Evolutionary conservation across 2,113 vertebrate species (phyloP), one percentile per base, ranked within the genome.

Genomic region (Malaclemys terrapin): DNA sequence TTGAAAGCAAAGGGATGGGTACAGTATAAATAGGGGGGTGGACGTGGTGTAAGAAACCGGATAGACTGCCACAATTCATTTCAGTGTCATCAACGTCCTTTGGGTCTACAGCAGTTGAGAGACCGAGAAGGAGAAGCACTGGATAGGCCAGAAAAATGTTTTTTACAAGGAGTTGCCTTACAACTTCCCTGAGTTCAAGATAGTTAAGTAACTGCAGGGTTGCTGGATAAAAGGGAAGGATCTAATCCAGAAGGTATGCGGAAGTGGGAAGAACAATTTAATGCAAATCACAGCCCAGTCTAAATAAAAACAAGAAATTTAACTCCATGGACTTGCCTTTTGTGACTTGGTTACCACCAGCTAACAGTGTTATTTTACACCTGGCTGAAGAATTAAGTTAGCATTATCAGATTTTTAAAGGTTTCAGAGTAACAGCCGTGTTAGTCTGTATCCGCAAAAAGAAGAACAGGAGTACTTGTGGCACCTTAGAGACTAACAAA

Each of bases 201-300:
- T 0, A 0, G 9, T 9, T 59, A 80, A 89, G 42, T 47, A 84
- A 42, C 0, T 3, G 3, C 2, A 14, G 82, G 25, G 38, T 17
- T 89, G 82, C 16, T 35, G 49, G 88, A 80, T 45, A 31, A 69
- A 65, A 82, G 17, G 12, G 3, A 88, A 10, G 8, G 78, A 13
- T 47, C 22, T 27, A 87, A 7, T 6, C 12, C 0, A 1, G 27
- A 88, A 84, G 85, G 24, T 29, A 72, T 5, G 91, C 50, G 38
- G 81, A 91, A 56, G 35, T 47, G n/a, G 59, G 89, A 69, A 9
- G 69, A 0, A 80, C 76, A 87, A 85, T 85, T 50, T 16, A 54
- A 57, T 65, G 31, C 59, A 91, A 3, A 69, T 4, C 59, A 38
- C 56, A 87, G 57, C 5, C 4, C 62, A 1, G 3, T 57, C 25